Evolutionary conservation across 2,888 invertebrate genomes (phyloP).

Genomic region (Trichopoda pennipes): DNA sequence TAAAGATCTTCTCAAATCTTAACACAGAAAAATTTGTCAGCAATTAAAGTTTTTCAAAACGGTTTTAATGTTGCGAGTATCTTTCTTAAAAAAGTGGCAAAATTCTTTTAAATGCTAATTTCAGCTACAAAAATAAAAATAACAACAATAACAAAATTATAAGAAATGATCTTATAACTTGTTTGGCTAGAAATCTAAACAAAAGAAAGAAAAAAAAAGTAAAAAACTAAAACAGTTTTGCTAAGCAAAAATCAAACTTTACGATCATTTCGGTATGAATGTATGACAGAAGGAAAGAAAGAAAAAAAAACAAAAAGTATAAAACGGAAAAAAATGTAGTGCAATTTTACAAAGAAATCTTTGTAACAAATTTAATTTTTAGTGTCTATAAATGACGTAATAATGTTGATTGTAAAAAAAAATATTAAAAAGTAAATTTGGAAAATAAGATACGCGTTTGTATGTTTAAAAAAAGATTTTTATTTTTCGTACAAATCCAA

Average conservation of each 20-base stretch:
- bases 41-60: neutral
- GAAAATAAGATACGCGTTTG: constrained; percentile 9
- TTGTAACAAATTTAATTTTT: constrained; percentile 18
- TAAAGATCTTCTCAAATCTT: constrained; percentile 9
- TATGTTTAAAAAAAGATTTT: neutral
- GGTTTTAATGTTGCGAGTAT: constrained; percentile 5
- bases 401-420: constrained; percentile 13
- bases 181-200: constrained; percentile 56
- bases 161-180: constrained; percentile 47
- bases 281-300: too few species aligned
- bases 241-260: constrained; percentile 34
- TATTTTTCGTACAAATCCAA: constrained; percentile 11
- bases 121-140: constrained; percentile 20
- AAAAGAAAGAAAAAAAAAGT: constrained; percentile 44
- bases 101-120: constrained; percentile 13
- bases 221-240: constrained; percentile 33
- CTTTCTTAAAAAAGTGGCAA: constrained; percentile 21
- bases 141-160: constrained; percentile 29
- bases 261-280: constrained; percentile 23
- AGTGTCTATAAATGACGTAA: constrained; percentile 58
- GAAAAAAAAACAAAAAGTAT: constrained; percentile 6
- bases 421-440: constrained; percentile 5
- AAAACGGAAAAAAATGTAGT: constrained; percentile 27
- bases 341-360: constrained; percentile 31
- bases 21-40: neutral